Evolutionary conservation across 2,888 invertebrate genomes (phyloP).

Genomic region (Drosophila anomalata): DNA sequence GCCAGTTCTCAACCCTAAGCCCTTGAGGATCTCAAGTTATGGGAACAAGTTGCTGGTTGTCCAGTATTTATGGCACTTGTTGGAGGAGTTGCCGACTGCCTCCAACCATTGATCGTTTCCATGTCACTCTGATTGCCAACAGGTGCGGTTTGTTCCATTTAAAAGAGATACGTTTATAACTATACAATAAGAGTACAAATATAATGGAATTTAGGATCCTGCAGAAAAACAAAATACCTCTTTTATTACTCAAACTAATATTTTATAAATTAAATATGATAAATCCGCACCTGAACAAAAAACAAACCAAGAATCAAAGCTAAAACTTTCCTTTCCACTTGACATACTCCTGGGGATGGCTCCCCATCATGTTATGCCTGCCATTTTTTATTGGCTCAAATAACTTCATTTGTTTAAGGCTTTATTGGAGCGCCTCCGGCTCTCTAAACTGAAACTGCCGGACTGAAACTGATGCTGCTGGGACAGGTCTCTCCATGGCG

Average conservation of each 20-base stretch:
- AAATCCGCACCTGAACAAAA: slow-evolving; percentile 15
- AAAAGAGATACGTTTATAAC: not conserved
- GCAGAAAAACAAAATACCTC: no score
- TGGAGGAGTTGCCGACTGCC: slow-evolving; percentile 20
- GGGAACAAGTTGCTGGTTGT: slow-evolving; percentile 47
- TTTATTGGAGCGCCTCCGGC: slow-evolving; percentile 69
- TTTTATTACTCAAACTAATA: no score
- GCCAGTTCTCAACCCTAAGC: not conserved
- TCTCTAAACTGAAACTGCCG: slow-evolving; percentile 14
- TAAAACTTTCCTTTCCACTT: slow-evolving; percentile 66
- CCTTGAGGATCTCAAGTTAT: slow-evolving; percentile 2
- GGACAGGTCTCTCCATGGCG: slow-evolving; percentile 43
- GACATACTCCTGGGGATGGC: slow-evolving; percentile 52
- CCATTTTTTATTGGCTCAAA: slow-evolving; percentile 72
- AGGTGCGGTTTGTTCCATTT: slow-evolving; percentile 22
- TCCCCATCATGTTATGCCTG: slow-evolving; percentile 46
- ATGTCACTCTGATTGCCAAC: slow-evolving; percentile 3
- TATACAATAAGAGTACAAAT: no score
- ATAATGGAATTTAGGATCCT: no score
- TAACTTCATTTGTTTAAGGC: slow-evolving; percentile 76
- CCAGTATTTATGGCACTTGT: slow-evolving; percentile 71
- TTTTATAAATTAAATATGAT: not conserved
- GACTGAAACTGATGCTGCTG: slow-evolving; percentile 21
- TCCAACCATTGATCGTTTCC: slow-evolving; percentile 2
- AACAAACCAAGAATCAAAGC: not conserved